Evolutionary conservation across 2,113 vertebrate species (phyloP), one percentile per base, ranked within the genome.

Genomic region (Notothenia coriiceps): DNA sequence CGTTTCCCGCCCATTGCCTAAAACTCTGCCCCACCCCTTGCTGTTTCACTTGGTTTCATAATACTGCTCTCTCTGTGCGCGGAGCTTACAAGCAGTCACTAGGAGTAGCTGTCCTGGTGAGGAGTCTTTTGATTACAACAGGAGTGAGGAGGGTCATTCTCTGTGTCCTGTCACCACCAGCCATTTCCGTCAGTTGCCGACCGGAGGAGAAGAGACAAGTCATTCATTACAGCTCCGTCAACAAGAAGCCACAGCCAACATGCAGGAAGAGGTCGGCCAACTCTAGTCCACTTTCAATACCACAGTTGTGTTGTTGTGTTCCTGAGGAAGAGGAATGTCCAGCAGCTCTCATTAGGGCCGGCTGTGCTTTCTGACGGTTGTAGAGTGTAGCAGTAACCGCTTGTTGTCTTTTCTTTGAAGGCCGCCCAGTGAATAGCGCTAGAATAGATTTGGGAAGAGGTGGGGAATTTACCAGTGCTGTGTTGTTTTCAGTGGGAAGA

Each of bases 191-290:
- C 83, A 60, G 74, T 76, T 77, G 46, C n/a, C n/a, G 50, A 67
- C 47, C 35, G 12, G 74, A 64, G 74, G 55, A 90, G 88, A 90
- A 85, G 77, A 91, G 73, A 77, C 82, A 0, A 73, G 77, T 85
- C 72, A 84, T 92, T 91, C 74, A 70, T 88, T 70, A 18, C 78
- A 47, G 81, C 88, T 86, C 74, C 40, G 83, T 89, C 83, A 73
- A 56, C 82, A 57, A 33, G 77, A 62, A 74, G 68, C 77, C 73
- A 33, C 75, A 85, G 81, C 76, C 90, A 91, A 67, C 80, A 92
- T 92, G 91, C 84, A 89, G 84, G 85, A 91, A 87, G 86, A 93
- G 93, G 91, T 93, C 51, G 69, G 89, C 83, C 80, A 91, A 80
- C 79, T 92, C 87, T 50, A 25, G 17, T 83, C 71, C 61, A 75